Evolutionary conservation across 2,888 invertebrate genomes (phyloP), one percentile per base, ranked within the genome.

Genomic region (Watsonalla cultraria): DNA sequence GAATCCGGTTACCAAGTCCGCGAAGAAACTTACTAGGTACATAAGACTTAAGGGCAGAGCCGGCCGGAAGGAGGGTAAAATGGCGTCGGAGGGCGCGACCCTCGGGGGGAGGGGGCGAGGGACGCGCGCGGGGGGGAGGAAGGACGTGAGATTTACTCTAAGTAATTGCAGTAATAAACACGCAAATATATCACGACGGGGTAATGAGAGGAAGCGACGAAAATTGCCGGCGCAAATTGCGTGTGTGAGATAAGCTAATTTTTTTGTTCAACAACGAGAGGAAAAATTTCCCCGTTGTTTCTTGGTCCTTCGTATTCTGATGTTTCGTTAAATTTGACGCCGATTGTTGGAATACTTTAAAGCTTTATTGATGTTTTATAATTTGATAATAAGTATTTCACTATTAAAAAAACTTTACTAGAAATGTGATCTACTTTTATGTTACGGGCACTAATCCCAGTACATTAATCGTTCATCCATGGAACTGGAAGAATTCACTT

Each of bases 141-240:
- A 90, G 91, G 90, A 91, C 88, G 90, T 86, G 88, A 91, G 91
- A 91, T 91, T 91, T 91, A 91, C 90, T 91, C 90, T 91, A 91
- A 91, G 91, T 91, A 91, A 91, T 91, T 91, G 91, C 91, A 86
- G 90, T 91, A 91, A 91, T 91, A 91, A 91, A 91, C 90, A 89
- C 88, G 89, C 86, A 90, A 88, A 90, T 90, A 90, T 90, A 90
- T 90, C 90, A 90, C 87, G 82, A 76, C 87, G 78, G 84, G 80
- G 90, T 90, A 90, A 90, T 90, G 89, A 90, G 87, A 88, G 89
- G 89, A 90, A 90, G 85, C 85, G 80, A 66, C 85, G 81, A 84
- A 83, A 90, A 90, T 90, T 89, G 86, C 85, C 87, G 68, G 80
- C 86, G 86, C 84, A 90, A 90, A 90, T 90, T 89, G 90, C 87